Evolutionary conservation across 1,140 invertebrate species (phyloP).

Genomic region (Colletes gigas): DNA sequence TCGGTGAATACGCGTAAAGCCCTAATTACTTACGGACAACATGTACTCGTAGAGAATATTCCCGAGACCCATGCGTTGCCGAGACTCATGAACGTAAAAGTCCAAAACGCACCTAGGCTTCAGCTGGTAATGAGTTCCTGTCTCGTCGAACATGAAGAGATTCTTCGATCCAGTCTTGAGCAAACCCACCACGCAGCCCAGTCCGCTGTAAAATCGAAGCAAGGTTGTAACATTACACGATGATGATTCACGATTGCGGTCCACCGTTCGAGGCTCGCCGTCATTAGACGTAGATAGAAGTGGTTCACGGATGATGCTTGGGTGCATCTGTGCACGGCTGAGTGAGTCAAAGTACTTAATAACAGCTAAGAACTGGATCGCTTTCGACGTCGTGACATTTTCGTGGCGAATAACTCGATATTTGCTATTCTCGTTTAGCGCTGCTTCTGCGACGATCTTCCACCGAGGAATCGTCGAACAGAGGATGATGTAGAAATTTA

Average conservation of each 20-base stretch:
- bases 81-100: slow-evolving; percentile 91
- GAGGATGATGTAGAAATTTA: no score
- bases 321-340: neutral
- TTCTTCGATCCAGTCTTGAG: slow-evolving; percentile 93
- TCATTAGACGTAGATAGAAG: slow-evolving; percentile 4
- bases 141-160: slow-evolving; percentile 90
- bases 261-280: neutral
- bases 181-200: slow-evolving; percentile 88
- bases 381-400: slow-evolving; percentile 8
- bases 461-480: no score
- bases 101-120: slow-evolving; percentile 91
- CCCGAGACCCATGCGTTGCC: slow-evolving; percentile 90
- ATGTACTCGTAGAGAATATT: slow-evolving; percentile 90
- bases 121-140: slow-evolving; percentile 86
- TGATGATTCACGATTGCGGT: slow-evolving; percentile 50
- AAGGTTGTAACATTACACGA: slow-evolving; percentile 28
- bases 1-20: neutral
- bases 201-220: slow-evolving; percentile 77
- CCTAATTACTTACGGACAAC: slow-evolving; percentile 83
- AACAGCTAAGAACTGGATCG: slow-evolving; percentile 10
- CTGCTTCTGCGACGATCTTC: no score
- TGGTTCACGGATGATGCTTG: neutral
- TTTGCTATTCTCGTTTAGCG: neutral
- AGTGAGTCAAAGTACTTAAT: slow-evolving; percentile 24
- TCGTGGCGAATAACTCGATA: neutral